These are phyloP conservation scores for Crematogaster levior DNA, from an alignment of 2,888 invertebrate genomes.

Conservation along the genomic window DNA sequence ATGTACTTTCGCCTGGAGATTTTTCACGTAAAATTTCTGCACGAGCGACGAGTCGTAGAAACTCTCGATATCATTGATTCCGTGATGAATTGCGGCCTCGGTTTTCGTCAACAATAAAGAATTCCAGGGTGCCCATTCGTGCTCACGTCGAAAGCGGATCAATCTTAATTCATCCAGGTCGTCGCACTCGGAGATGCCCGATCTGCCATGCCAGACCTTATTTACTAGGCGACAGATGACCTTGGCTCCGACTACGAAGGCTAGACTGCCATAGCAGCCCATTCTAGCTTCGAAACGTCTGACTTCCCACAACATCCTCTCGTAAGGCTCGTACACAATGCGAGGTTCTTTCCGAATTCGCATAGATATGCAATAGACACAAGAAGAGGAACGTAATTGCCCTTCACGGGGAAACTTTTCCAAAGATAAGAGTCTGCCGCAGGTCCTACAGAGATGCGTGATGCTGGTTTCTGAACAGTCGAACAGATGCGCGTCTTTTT, in stretches of 20 bases:
- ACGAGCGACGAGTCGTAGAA: conserved; percentile 90
- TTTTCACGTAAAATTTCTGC: conserved; percentile 89
- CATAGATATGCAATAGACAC: conserved; percentile 60
- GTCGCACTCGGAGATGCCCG: conserved; percentile 92
- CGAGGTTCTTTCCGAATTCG: conserved; percentile 55
- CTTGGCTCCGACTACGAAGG: conserved; percentile 92
- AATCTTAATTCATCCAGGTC: conserved; percentile 91
- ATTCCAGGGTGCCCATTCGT: conserved; percentile 98
- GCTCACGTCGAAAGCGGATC: conserved; percentile 91
- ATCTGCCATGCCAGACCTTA: conserved; percentile 95
- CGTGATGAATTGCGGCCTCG: conserved; percentile 92
- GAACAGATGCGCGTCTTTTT: conserved; percentile 10
- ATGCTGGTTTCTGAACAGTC: conserved; percentile 2
- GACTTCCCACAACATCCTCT: conserved; percentile 88
- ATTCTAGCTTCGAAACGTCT: conserved; percentile 86
- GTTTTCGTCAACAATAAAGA: conserved; percentile 93
- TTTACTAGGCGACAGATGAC: conserved; percentile 94
- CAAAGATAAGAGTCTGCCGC: conserved; percentile 57
- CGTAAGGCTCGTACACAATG: conserved; percentile 87
- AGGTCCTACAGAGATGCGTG: conserved; percentile 57
- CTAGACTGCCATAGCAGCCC: conserved; percentile 89
- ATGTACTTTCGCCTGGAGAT: conserved; percentile 89
- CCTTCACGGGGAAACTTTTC: conserved; percentile 58
- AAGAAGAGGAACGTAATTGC: conserved; percentile 48
- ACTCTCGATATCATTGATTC: conserved; percentile 78